Evolutionary conservation across 2,888 invertebrate genomes (phyloP), one percentile per base, ranked within the genome.

Genomic region (Ennomos erosarius): DNA sequence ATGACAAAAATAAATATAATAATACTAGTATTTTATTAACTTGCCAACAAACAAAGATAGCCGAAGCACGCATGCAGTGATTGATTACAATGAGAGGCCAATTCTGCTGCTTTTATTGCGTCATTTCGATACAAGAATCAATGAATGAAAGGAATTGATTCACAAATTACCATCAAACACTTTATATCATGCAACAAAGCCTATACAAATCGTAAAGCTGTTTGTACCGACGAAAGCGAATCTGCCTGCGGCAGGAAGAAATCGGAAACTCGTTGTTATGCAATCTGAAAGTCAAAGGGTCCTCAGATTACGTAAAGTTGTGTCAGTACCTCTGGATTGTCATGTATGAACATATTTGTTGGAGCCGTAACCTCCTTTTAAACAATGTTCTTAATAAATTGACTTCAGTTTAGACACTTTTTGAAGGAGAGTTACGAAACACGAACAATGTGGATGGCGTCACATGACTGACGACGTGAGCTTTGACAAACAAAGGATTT

Each of bases 261-360:
- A 89, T 86, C 86, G 84, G 85, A 85, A 87, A 83, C 84, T 73
- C 53, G 76, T 65, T 64, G 13, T 90, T 90, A 82, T 74, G 82
- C 75, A 88, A 90, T 74, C 79, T 75, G 80, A 82, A 84, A 84
- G 84, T 76, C 75, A 79, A 84, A 81, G 81, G 81, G 81, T 79
- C 81, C 78, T 81, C 80, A 71, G 65, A 73, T 88, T 87, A 78
- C 84, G 80, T 79, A 86, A 88, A 72, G 16, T 8, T 33, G 62
- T 54, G 61, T 64, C 67, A 68, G 65, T 68, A 61, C 67, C 26
- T 62, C 67, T 60, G 73, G 76, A 71, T 70, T 55, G 59, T 59
- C 62, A 50, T 63, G 61, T 64, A 64, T 64, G 61, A 67, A 54
- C 50, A 37, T 52, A 38, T 39, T 50, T 42, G 16, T 36, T n/a